These are phyloP conservation scores for Cariama cristata DNA, from an alignment of 2,113 vertebrate genomes.

Conservation along the genomic window DNA sequence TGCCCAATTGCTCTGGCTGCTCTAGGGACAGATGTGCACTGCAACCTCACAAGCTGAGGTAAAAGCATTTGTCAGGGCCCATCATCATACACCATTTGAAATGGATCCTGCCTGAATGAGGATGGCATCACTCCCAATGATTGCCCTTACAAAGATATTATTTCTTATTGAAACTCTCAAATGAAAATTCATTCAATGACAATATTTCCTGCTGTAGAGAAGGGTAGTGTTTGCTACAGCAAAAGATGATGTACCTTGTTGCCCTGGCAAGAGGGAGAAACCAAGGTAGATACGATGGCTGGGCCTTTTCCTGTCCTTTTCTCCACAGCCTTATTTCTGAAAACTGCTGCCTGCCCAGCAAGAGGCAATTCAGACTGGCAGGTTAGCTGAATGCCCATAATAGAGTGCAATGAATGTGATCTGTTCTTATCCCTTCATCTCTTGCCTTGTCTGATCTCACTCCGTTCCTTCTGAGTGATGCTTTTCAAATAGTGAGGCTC, in stretches of 20 bases:
- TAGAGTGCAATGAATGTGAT: not conserved
- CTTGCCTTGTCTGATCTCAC: not conserved
- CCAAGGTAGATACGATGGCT: fast-evolving
- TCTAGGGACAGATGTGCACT: not conserved
- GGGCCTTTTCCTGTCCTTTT: not conserved
- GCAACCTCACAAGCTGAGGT: not conserved
- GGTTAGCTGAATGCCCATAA: not conserved
- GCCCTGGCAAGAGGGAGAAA: not conserved
- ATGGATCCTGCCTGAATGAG: not conserved
- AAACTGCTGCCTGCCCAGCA: not conserved
- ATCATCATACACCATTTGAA: not conserved
- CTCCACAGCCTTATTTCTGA: not conserved
- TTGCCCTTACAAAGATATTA: not conserved
- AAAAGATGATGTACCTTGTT: not conserved
- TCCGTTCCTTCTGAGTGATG: not conserved
- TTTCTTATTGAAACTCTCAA: not conserved
- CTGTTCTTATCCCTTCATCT: not conserved
- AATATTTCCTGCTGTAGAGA: not conserved
- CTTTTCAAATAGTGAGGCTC: not conserved
- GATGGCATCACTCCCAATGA: fast-evolving
- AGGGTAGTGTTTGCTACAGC: not conserved
- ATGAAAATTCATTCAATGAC: not conserved
- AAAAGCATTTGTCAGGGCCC: not conserved
- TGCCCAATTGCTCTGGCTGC: not conserved
- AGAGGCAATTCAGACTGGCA: not conserved